Conservation (phyloP, 2,113 vertebrate species). For the Australoheros scitulus region DNA sequence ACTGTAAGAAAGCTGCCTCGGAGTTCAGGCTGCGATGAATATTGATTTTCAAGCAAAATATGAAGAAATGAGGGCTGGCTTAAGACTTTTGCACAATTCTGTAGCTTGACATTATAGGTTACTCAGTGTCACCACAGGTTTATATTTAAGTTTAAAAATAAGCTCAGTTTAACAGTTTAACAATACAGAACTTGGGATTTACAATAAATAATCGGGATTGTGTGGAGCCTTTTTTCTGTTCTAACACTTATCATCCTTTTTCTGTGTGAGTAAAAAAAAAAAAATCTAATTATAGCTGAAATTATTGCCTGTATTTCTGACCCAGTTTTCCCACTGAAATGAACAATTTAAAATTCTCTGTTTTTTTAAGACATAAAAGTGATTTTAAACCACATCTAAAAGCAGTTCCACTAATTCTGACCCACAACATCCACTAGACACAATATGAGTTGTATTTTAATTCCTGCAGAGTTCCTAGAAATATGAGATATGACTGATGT, state of each 20-base stretch:
- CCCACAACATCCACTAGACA: not conserved
- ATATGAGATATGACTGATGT: not conserved
- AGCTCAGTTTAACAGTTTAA: not conserved
- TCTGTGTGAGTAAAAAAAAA: not conserved
- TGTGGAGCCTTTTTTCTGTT: not conserved
- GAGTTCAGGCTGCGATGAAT: no score
- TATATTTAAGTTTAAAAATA: not conserved
- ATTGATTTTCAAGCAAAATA: not conserved
- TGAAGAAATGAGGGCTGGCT: not conserved
- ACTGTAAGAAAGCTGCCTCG: not conserved
- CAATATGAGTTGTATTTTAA: not conserved
- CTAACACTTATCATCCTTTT: not conserved
- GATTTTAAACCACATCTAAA: not conserved
- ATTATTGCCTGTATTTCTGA: constrained; percentile 1
- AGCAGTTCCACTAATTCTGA: not conserved
- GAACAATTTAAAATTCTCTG: not conserved
- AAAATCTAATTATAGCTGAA: not conserved
- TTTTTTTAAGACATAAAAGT: not conserved
- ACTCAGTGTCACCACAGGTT: not conserved
- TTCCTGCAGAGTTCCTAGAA: rapidly evolving
- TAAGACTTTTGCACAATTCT: not conserved
- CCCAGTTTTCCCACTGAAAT: constrained; percentile 1
- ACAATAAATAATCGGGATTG: not conserved
- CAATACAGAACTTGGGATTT: not conserved
- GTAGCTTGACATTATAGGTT: not conserved